phyloP scores from a whole-genome alignment of 2,888 invertebrate genomes.

The Spisula solida region DNA sequence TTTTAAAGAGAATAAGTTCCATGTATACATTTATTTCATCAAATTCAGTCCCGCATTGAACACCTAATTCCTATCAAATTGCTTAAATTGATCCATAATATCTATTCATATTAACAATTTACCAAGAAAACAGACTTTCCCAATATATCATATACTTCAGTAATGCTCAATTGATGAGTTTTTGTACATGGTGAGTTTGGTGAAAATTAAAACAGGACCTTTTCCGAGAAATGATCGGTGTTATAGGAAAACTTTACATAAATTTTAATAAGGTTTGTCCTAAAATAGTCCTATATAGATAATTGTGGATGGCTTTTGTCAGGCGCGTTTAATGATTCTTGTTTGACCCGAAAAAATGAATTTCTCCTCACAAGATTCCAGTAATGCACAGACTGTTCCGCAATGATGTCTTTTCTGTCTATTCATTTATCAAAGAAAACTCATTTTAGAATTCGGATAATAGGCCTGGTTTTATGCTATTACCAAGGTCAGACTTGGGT shows the following conservation, averaged over 20 bases:
- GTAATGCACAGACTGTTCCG: background rate
- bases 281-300: slow-evolving; percentile 15
- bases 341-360: slow-evolving; percentile 15
- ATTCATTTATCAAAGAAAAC: background rate
- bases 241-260: background rate
- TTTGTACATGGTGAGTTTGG: slow-evolving; percentile 17
- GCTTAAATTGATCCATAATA: slow-evolving; percentile 20
- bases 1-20: background rate
- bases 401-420: background rate
- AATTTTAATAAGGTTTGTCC: slow-evolving; percentile 21
- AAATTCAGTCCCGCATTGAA: background rate
- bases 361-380: background rate
- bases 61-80: slow-evolving; percentile 24
- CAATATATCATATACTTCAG: slow-evolving; percentile 18
- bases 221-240: background rate
- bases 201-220: slow-evolving; percentile 25
- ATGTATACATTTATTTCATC: slow-evolving; percentile 16
- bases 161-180: slow-evolving; percentile 20
- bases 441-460: background rate
- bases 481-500: background rate
- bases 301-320: slow-evolving; percentile 1
- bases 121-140: slow-evolving; percentile 27
- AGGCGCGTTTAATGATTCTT: slow-evolving; percentile 12
- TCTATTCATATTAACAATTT: slow-evolving; percentile 31
- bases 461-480: background rate